These are phyloP conservation scores for Heliocidaris tuberculata DNA, from an alignment of 35 echinoderm and acorn worm species.

Conservation along the genomic window DNA sequence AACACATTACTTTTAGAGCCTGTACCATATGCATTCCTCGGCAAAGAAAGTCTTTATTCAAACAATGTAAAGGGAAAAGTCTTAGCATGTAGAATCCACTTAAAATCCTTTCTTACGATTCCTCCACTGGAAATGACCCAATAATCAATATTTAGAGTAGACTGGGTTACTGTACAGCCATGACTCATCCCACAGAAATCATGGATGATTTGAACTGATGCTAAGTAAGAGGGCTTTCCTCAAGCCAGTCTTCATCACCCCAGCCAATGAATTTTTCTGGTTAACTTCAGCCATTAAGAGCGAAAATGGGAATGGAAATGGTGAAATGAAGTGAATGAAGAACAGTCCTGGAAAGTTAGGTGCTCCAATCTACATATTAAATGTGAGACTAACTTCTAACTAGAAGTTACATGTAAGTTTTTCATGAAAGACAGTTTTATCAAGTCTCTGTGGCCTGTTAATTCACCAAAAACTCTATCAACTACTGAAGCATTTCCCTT, in stretches of 20 bases:
- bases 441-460: no score
- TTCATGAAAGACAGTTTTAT: no score
- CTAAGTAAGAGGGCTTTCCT: neutral
- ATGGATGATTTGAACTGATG: neutral
- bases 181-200: neutral
- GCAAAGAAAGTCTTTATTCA: neutral
- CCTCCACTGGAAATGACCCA: neutral
- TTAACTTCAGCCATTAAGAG: neutral
- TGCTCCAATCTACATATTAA: neutral
- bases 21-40: neutral
- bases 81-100: neutral
- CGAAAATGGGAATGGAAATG: neutral
- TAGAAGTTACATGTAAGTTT: no score
- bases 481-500: no score
- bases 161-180: neutral
- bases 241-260: neutral
- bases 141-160: slow-evolving; percentile 7
- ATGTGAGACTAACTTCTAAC: neutral
- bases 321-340: neutral
- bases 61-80: neutral
- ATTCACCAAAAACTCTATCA: no score
- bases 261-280: neutral
- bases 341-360: neutral
- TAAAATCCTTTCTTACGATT: neutral
- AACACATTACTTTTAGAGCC: neutral